Conservation (phyloP, 2,888 invertebrate genomes). For the Uropetala carovei region DNA sequence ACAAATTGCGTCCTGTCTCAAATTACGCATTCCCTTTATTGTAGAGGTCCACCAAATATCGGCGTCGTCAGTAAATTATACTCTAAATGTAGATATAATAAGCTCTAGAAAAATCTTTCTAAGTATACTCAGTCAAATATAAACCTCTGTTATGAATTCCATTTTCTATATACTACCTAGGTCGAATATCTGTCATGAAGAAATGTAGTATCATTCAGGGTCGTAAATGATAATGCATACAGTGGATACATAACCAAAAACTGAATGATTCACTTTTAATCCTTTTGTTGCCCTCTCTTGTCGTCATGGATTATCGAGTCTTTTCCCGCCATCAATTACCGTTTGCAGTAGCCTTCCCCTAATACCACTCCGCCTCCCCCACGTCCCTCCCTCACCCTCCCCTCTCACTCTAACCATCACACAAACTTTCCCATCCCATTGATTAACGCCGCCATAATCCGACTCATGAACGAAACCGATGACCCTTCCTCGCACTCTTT, state of each 20-base stretch:
- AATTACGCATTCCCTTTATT: too few relatives aligned
- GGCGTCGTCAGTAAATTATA: too few relatives aligned
- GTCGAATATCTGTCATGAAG: too few relatives aligned
- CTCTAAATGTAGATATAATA: too few relatives aligned
- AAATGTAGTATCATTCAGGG: neutral
- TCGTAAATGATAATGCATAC: neutral
- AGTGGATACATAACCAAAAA: neutral
- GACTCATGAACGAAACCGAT: slow-evolving; percentile 24
- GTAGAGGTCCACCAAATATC: too few relatives aligned
- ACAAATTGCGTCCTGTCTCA: too few relatives aligned
- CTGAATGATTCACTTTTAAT: neutral
- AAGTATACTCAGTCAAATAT: too few relatives aligned
- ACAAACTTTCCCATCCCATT: neutral
- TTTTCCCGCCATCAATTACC: slow-evolving; percentile 33
- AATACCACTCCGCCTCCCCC: neutral
- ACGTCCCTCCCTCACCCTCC: neutral
- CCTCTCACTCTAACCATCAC: neutral
- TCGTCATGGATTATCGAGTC: slow-evolving; percentile 17
- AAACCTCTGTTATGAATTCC: too few relatives aligned
- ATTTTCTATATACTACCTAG: too few relatives aligned
- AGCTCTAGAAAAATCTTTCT: too few relatives aligned
- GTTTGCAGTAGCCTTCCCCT: neutral
- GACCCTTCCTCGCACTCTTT: slow-evolving; percentile 1
- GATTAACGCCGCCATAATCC: slow-evolving; percentile 29
- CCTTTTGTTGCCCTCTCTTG: neutral